Percentiles rank a stretch among this genome's conserved stretches.
phyloP scores from a whole-genome alignment of 2,797 vertebrate genomes.

The Spinus pinus region DNA sequence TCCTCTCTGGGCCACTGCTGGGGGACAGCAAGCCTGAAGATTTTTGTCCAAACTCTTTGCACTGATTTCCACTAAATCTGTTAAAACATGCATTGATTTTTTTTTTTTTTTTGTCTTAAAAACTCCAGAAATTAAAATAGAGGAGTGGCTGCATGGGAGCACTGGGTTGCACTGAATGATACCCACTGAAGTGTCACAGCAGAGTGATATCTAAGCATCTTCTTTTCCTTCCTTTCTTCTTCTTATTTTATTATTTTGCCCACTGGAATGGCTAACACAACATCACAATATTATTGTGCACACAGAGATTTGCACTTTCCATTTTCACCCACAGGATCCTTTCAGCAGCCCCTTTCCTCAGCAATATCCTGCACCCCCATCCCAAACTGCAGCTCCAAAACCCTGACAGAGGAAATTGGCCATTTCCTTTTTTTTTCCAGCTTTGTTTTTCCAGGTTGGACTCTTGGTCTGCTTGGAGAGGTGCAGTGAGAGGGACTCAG shows the following conservation, averaged over 20 bases:
- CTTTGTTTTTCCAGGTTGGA: not conserved
- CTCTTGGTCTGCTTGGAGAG: not conserved
- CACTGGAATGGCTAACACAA: not conserved
- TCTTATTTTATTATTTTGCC: not conserved
- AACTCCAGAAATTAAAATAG: not conserved
- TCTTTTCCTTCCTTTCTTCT: not conserved
- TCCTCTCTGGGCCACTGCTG: not conserved
- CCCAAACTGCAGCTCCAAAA: not conserved
- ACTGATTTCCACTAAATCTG: not conserved
- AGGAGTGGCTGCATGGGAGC: accelerated
- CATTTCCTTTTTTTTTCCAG: not conserved
- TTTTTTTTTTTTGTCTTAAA: not conserved
- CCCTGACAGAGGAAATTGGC: not conserved
- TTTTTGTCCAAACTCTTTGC: not conserved
- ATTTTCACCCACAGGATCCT: not conserved
- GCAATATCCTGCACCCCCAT: not conserved
- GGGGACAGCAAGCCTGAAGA: not conserved
- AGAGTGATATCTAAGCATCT: not conserved
- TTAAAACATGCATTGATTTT: not conserved
- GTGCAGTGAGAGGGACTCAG: not conserved
- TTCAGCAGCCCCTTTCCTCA: not conserved
- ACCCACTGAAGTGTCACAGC: not conserved
- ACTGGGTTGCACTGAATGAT: not conserved
- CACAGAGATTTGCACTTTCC: not conserved
- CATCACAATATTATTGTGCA: not conserved